Base-by-base conservation (phyloP, 2,888 invertebrate species). In the Rhingia rostrata region DNA sequence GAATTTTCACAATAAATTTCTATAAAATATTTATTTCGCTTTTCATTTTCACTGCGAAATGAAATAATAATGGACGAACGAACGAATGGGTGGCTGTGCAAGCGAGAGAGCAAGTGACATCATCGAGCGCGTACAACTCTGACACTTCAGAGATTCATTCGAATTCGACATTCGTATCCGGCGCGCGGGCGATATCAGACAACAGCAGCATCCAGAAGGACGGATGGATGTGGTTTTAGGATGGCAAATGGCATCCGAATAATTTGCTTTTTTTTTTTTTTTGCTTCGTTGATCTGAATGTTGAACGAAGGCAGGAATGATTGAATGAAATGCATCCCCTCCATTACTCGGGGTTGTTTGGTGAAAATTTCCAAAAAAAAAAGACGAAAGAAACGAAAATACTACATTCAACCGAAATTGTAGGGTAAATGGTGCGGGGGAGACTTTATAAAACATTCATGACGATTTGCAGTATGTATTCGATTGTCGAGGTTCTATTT, bases 21-120 rank as follows among this genome's bases (percentile, higher is more conserved):
- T 79, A 83, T 83, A 83, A 83, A 83, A 83, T 83, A 83, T 83
- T 83, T 83, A 83, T 83, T 79, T 83, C 73, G 69, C 69, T 73
- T 79, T 83, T 73, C 83, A 79, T 83, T 83, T 79, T 73, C 79
- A 64, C 63, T 73, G 14, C 43, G 73, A 58, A 79, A 83, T 83
- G 73, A 83, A 83, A 83, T 83, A 79, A 83, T 83, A 83, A 83
- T 79, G 73, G 73, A 49, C 53, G 77, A 72, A 33, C 53, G 77
- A 72, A 33, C 51, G 39, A 33, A 39, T 61, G 4, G 14, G 33
- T 10, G 32, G 30, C 30, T n/a, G 30, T 9, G 9, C 12, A 53
- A 3, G 14, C 9, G 47, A 22, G 39, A 41, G 9, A 22, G 12
- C 49, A 56, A 54, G 67, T 61, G 67, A 54, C 60, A 60, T 56